Evolutionary conservation across 2,113 vertebrate species (phyloP).

Genomic region (Rafetus swinhoei): DNA sequence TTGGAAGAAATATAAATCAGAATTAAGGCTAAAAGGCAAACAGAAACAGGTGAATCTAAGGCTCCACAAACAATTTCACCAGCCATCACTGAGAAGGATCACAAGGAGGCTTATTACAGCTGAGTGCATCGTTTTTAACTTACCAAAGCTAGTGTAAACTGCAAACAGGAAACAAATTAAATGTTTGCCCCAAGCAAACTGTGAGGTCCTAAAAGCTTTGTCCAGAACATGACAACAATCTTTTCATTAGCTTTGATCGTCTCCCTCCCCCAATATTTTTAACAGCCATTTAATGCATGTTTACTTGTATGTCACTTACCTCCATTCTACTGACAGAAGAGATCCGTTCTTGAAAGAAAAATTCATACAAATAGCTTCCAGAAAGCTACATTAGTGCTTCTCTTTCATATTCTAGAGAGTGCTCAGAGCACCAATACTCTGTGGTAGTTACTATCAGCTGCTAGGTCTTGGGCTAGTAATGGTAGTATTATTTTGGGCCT

Average conservation of each 20-base stretch:
- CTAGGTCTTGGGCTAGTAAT: background rate
- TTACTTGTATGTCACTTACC: background rate
- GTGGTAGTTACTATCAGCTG: background rate
- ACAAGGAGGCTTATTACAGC: constrained; percentile 28
- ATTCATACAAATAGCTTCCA: background rate
- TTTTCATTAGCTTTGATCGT: constrained; percentile 28
- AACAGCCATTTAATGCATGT: constrained; percentile 1
- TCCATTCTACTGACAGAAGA: background rate
- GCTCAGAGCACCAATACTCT: background rate
- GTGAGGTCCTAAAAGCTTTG: constrained; percentile 43
- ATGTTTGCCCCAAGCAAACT: constrained; percentile 44
- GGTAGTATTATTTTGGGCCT: background rate
- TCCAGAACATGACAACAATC: constrained; percentile 6
- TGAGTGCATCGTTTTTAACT: constrained; percentile 44
- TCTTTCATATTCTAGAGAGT: background rate
- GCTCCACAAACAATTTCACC: constrained; percentile 34
- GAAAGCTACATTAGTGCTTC: background rate
- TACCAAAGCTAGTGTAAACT: constrained; percentile 38
- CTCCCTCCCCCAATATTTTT: constrained; percentile 26
- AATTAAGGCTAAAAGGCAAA: constrained; percentile 4
- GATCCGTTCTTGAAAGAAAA: background rate
- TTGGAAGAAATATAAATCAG: constrained; percentile 1
- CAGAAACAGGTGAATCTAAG: background rate
- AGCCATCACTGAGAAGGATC: constrained; percentile 28
- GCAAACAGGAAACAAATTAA: constrained; percentile 57